phyloP scores from a whole-genome alignment of 2,797 vertebrate species.

The Squalus acanthias region DNA sequence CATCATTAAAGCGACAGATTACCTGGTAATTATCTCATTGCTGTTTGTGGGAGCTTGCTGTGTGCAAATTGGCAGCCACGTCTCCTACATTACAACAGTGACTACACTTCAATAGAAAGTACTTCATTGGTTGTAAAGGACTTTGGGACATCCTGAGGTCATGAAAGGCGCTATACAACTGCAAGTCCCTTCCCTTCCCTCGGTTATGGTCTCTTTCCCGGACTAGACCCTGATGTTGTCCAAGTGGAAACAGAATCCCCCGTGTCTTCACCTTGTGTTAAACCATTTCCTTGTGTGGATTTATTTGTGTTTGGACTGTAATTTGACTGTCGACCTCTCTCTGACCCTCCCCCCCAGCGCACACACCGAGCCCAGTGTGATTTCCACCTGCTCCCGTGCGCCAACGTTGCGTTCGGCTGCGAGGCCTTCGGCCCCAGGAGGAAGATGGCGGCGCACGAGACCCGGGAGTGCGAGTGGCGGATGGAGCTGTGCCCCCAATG shows the following conservation, averaged over 20 bases:
- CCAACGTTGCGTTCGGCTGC: constrained; percentile 26
- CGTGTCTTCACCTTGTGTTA: too few species aligned
- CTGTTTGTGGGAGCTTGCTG: neutral
- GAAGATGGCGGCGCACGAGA: neutral
- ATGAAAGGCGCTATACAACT: neutral
- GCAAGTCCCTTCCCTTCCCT: neutral
- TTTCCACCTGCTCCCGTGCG: constrained; percentile 4
- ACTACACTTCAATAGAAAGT: too few species aligned
- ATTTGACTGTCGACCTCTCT: neutral
- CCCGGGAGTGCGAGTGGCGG: neutral
- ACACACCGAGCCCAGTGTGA: neutral
- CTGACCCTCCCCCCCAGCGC: neutral
- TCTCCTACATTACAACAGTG: neutral
- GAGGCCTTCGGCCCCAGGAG: neutral
- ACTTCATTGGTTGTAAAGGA: too few species aligned
- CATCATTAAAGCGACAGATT: neutral
- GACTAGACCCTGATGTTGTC: neutral
- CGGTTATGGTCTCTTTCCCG: neutral
- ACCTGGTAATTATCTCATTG: neutral
- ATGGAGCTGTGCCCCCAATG: neutral
- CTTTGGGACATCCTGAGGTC: too few species aligned
- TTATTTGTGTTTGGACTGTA: neutral
- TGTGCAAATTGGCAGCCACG: too few species aligned
- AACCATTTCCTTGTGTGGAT: neutral
- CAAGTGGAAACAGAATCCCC: neutral